Conservation (phyloP, 2,797 vertebrate genomes). For the Pseudochirops cupreus region DNA sequence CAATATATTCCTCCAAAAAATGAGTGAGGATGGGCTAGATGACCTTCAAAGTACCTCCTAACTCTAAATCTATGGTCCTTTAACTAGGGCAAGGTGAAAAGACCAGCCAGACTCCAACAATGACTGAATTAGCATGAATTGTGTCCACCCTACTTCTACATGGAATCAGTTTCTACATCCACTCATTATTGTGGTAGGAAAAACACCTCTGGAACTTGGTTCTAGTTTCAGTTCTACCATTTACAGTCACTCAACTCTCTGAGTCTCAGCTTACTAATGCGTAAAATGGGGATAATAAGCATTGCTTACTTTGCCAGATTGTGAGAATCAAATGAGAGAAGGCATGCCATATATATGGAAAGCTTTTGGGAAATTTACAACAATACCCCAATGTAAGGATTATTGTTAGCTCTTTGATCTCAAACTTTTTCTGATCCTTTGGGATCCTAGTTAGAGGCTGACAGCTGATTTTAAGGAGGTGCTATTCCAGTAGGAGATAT, state of each 20-base stretch:
- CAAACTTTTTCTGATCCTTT: no score
- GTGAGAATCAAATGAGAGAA: neutral
- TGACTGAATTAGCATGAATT: neutral
- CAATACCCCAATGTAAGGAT: neutral
- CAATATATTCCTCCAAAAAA: neutral
- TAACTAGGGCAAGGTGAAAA: neutral
- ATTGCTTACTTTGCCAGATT: neutral
- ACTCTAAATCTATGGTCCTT: neutral
- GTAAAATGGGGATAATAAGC: neutral
- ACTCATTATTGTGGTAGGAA: neutral
- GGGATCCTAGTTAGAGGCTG: neutral
- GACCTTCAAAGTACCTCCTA: neutral
- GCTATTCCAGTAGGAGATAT: constrained; percentile 44
- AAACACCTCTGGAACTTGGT: neutral
- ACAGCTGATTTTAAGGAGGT: neutral
- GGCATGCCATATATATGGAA: neutral
- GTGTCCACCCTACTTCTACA: neutral
- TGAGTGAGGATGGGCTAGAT: neutral
- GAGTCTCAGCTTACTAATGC: neutral
- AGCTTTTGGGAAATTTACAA: neutral
- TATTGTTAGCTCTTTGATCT: neutral
- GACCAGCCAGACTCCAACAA: neutral
- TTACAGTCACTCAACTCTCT: neutral
- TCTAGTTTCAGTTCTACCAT: neutral
- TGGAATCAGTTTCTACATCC: neutral